Conservation (phyloP, 2,113 vertebrate species). For the Phrynocephalus versicolor region DNA sequence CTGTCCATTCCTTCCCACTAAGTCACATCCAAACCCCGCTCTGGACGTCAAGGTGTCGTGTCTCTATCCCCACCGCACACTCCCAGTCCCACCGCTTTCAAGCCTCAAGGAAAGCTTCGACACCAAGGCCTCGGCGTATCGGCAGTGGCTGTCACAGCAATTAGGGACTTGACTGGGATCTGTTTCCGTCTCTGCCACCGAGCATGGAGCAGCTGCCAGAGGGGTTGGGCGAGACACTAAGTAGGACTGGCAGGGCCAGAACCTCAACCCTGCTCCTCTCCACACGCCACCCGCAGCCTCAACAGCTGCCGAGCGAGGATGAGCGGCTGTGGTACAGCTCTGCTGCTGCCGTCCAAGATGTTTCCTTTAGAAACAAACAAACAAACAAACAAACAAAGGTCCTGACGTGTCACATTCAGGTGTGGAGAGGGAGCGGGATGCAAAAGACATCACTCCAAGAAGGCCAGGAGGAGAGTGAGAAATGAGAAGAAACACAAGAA, state of each 20-base stretch:
- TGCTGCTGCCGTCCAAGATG: neutral
- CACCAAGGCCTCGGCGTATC: neutral
- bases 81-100: neutral
- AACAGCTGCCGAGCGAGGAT: neutral
- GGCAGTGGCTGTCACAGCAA: slow-evolving; percentile 17
- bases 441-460: neutral
- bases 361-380: no score
- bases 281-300: neutral
- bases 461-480: no score
- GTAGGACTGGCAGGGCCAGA: slow-evolving; percentile 7
- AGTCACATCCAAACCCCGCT: no score
- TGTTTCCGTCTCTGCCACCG: neutral
- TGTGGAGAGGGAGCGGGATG: neutral
- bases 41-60: neutral
- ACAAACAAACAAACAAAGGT: no score
- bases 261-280: neutral
- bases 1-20: neutral
- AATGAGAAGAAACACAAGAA: neutral
- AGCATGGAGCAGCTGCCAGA: neutral
- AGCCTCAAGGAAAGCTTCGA: neutral
- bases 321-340: neutral
- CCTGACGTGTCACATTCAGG: neutral
- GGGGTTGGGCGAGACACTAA: slow-evolving; percentile 14
- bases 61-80: neutral
- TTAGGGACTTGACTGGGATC: neutral